phyloP scores from a whole-genome alignment of 2,113 vertebrate genomes.

The Cariama cristata region DNA sequence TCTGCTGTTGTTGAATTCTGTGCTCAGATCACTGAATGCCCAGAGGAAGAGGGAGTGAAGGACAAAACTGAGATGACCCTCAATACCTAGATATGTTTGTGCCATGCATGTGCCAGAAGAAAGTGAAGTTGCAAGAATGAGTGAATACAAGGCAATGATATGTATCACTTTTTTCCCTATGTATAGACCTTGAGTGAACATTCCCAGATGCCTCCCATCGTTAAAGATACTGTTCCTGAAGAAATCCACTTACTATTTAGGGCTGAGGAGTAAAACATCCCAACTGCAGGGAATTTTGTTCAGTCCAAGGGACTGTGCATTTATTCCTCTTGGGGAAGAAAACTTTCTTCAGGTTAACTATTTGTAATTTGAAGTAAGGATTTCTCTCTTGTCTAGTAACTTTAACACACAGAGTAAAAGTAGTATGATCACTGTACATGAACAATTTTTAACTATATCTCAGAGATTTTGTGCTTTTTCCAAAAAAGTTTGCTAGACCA shows the following conservation, averaged over 20 bases:
- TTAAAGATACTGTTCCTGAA: not conserved
- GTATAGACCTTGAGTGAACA: not conserved
- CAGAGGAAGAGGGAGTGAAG: not conserved
- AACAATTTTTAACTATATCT: not conserved
- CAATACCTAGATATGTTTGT: not conserved
- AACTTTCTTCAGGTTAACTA: not conserved
- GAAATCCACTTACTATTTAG: not conserved
- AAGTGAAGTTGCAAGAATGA: not conserved
- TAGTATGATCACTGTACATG: fast-evolving
- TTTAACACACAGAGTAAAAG: not conserved
- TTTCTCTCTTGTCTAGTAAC: not conserved
- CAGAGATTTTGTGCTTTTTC: not conserved
- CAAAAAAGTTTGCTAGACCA: not conserved
- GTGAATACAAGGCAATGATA: not conserved
- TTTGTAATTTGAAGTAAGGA: not conserved
- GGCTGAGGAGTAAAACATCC: not conserved
- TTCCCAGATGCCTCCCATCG: not conserved
- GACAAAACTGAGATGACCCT: not conserved
- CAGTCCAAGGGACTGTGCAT: not conserved
- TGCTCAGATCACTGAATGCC: not conserved
- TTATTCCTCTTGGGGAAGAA: not conserved
- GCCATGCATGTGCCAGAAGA: not conserved
- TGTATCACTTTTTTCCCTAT: not conserved
- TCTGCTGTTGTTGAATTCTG: not conserved
- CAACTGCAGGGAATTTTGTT: not conserved